Conservation (phyloP, 2,888 invertebrate species). For the Pterostichus madidus region DNA sequence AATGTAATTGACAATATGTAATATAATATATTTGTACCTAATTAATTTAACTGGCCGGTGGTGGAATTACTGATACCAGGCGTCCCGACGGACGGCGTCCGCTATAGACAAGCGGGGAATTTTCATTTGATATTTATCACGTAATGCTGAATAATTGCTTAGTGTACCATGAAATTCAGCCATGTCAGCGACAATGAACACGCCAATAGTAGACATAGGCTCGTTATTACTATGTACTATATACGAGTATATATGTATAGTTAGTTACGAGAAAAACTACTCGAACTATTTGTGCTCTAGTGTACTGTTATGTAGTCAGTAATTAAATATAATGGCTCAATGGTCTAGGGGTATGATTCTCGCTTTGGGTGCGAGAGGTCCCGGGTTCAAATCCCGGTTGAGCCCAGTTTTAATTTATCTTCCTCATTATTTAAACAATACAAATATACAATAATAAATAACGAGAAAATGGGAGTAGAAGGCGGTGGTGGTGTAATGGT, state of each 20-base stretch:
- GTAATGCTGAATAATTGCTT: conserved; percentile 44
- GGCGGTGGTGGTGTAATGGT: conserved; percentile 66
- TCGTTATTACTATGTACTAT: too few relatives aligned
- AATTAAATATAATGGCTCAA: conserved; percentile 73
- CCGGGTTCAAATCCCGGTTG: conserved; percentile 78
- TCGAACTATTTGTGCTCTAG: too few relatives aligned
- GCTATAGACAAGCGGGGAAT: conserved; percentile 12
- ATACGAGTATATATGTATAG: too few relatives aligned
- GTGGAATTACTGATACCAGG: not conserved
- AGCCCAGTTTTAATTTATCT: conserved; percentile 72
- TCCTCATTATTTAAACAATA: not conserved
- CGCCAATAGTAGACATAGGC: conserved; percentile 27
- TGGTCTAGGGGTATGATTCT: conserved; percentile 79
- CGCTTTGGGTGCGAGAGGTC: conserved; percentile 78
- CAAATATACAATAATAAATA: too few relatives aligned
- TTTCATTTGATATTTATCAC: conserved; percentile 39
- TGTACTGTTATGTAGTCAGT: too few relatives aligned
- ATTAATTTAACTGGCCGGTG: conserved; percentile 16
- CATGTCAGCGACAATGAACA: conserved; percentile 32
- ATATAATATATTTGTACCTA: conserved; percentile 14
- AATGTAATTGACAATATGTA: conserved; percentile 22
- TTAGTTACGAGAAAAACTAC: too few relatives aligned
- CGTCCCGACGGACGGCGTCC: not conserved
- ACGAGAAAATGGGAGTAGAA: too few relatives aligned
- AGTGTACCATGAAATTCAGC: conserved; percentile 28